Evolutionary conservation across 2,888 invertebrate genomes (phyloP).

Genomic region (Synergus laeviventris): DNA sequence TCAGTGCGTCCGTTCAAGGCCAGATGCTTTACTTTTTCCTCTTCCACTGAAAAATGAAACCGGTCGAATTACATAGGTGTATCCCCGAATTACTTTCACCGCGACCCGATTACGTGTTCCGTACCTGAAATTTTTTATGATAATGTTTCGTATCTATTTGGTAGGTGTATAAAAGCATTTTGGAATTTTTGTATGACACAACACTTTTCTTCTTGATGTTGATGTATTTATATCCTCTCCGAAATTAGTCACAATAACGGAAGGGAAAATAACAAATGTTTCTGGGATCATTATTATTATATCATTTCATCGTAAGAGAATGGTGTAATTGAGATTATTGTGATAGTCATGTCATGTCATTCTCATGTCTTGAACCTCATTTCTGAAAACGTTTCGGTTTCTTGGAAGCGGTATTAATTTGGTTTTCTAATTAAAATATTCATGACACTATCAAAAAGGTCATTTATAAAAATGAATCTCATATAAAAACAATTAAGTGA

Average conservation of each 20-base stretch:
- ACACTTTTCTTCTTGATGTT: too few species aligned
- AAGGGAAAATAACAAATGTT: background rate
- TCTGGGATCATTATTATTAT: background rate
- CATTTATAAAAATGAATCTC: background rate
- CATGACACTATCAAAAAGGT: background rate
- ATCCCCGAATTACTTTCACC: constrained; percentile 56
- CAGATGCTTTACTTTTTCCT: background rate
- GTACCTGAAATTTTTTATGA: constrained; percentile 46
- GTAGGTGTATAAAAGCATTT: background rate
- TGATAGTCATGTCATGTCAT: background rate
- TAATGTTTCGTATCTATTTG: background rate
- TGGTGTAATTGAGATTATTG: background rate
- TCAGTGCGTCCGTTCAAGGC: background rate
- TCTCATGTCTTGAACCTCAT: background rate
- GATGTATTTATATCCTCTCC: background rate
- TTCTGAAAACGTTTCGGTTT: background rate
- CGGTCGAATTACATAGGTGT: constrained; percentile 16
- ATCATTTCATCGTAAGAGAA: background rate
- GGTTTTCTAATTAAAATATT: background rate
- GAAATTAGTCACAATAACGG: background rate
- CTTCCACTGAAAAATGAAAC: background rate
- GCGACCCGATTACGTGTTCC: constrained; percentile 50
- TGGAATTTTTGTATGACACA: background rate
- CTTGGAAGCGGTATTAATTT: background rate
- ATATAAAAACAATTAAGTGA: background rate